A percentile compares a stretch with the other conserved stretches of the same genome.
Conservation (phyloP, 1,140 invertebrate species). For the Zaprionus camerounensis region DNA sequence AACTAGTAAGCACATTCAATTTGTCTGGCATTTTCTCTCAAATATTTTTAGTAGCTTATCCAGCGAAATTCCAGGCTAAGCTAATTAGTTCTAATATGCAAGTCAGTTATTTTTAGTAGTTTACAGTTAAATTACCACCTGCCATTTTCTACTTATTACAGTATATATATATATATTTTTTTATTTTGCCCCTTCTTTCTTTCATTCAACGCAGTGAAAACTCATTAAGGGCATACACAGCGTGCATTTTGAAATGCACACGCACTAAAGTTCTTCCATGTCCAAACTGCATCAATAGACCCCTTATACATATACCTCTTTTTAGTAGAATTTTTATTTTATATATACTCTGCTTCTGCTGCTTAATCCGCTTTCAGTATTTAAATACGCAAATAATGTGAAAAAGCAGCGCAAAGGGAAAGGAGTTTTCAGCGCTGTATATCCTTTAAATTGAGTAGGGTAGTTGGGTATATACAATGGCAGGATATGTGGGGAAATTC, state of each 20-base stretch:
- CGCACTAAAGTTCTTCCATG: constrained; percentile 43
- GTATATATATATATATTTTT: background rate
- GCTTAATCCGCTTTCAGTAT: constrained; percentile 79
- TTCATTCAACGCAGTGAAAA: constrained; percentile 39
- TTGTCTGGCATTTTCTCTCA: background rate
- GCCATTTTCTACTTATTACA: background rate
- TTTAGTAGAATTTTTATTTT: constrained; percentile 46
- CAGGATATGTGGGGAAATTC: background rate
- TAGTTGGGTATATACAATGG: background rate
- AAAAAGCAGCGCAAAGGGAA: constrained; percentile 38
- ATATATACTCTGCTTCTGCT: constrained; percentile 9
- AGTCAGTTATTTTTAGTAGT: background rate
- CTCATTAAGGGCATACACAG: constrained; percentile 78
- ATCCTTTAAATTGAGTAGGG: background rate
- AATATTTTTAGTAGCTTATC: background rate
- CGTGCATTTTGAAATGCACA: constrained; percentile 59
- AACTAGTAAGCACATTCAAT: background rate
- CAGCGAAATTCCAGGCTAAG: background rate
- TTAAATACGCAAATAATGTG: constrained; percentile 79
- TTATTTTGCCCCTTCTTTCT: background rate
- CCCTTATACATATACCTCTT: constrained; percentile 40
- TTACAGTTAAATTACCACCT: background rate
- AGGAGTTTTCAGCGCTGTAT: background rate
- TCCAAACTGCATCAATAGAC: constrained; percentile 70
- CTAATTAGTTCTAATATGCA: background rate